These are phyloP conservation scores for Acrobasis repandana DNA, from an alignment of 2,888 invertebrate genomes.

Conservation along the genomic window DNA sequence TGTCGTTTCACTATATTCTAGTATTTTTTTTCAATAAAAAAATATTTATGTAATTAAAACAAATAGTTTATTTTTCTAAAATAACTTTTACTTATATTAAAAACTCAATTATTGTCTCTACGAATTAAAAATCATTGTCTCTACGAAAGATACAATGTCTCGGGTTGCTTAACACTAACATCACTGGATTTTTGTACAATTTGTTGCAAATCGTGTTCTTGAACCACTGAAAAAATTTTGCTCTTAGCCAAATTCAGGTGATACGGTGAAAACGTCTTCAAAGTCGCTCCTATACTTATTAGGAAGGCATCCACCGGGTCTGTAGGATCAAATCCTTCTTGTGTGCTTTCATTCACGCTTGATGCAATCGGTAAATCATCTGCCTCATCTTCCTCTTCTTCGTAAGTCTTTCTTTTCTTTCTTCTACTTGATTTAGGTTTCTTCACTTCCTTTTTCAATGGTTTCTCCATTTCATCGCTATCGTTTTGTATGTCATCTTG, in stretches of 20 bases:
- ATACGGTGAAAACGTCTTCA: conserved; percentile 71
- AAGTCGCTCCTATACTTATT: conserved; percentile 66
- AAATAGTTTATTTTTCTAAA: no score
- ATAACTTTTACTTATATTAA: no score
- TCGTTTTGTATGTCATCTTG: conserved; percentile 29
- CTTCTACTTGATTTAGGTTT: conserved; percentile 38
- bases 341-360: conserved; percentile 40
- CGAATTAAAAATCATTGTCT: background rate
- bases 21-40: no score
- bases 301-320: conserved; percentile 73
- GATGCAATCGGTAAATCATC: conserved; percentile 38
- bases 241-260: conserved; percentile 74
- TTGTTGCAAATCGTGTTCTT: conserved; percentile 74
- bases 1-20: no score
- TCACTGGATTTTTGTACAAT: conserved; percentile 65
- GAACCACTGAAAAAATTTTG: conserved; percentile 73
- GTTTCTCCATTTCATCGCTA: conserved; percentile 48
- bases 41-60: no score
- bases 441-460: conserved; percentile 40
- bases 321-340: conserved; percentile 52
- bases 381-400: conserved; percentile 40
- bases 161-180: conserved; percentile 39
- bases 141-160: conserved; percentile 9
- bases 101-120: no score
- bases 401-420: conserved; percentile 40